Evolutionary conservation across 1,140 invertebrate species (phyloP).

Genomic region (Saxidomus purpurata): DNA sequence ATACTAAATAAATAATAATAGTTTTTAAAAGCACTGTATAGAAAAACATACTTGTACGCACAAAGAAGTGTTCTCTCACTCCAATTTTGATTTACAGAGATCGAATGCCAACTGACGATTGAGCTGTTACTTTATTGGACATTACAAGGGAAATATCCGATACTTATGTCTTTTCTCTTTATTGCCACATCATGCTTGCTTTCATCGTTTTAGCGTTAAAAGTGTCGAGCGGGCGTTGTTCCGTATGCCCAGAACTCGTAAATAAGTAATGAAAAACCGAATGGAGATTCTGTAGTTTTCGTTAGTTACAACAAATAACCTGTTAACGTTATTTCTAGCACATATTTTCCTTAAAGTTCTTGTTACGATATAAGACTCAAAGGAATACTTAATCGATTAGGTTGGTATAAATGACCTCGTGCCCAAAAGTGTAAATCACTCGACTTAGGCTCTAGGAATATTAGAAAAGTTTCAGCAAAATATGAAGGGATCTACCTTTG

Average conservation of each 20-base stretch:
- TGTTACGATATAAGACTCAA: not conserved
- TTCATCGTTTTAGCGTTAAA: conserved; percentile 24
- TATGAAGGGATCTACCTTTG: no score
- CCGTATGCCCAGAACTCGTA: not conserved
- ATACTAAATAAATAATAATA: no score
- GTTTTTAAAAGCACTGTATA: no score
- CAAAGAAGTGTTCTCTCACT: not conserved
- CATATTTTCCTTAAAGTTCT: not conserved
- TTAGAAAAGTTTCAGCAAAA: no score
- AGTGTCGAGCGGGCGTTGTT: conserved; percentile 1
- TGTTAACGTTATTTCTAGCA: not conserved
- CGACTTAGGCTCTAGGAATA: no score
- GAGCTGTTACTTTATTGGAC: not conserved
- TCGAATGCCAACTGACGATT: conserved; percentile 2
- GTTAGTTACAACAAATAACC: not conserved
- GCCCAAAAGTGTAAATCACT: no score
- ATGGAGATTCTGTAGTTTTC: not conserved
- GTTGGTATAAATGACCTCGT: no score
- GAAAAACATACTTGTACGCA: no score
- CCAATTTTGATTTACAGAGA: not conserved
- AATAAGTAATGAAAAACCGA: conserved; percentile 22
- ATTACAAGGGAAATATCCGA: conserved; percentile 32
- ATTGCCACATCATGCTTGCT: not conserved
- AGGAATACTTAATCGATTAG: not conserved
- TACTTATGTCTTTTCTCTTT: conserved; percentile 34